Percentiles rank a stretch among this genome's conserved stretches.
phyloP scores from a whole-genome alignment of 53 echinoderm and acorn worm species.

The Holothuria scabra region DNA sequence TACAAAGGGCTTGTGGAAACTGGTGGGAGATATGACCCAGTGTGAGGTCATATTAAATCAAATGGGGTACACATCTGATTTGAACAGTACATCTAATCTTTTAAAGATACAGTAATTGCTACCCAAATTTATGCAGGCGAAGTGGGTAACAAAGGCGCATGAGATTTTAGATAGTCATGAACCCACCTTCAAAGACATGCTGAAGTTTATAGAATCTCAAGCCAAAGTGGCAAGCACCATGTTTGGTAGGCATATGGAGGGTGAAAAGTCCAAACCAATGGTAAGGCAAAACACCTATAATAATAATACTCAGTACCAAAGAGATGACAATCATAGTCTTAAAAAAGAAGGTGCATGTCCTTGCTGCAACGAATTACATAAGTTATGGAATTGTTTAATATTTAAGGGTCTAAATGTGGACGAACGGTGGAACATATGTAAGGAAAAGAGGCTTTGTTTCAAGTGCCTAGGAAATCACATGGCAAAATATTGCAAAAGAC shows the following conservation, averaged over 20 bases:
- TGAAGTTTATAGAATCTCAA: constrained; percentile 13
- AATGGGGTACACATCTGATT: constrained; percentile 42
- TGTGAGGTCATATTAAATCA: constrained; percentile 40
- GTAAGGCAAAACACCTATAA: constrained; percentile 9
- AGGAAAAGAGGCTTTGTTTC: constrained; percentile 2
- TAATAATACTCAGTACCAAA: not conserved
- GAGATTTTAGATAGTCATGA: constrained; percentile 35
- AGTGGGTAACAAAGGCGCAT: constrained; percentile 55
- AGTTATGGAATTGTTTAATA: constrained; percentile 25
- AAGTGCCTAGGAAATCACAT: constrained; percentile 44
- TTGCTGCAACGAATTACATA: constrained; percentile 10
- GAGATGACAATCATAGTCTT: not conserved
- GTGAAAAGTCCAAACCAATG: constrained; percentile 5
- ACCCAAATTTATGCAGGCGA: constrained; percentile 29
- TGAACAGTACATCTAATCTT: constrained; percentile 42
- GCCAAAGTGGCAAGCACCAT: constrained; percentile 37
- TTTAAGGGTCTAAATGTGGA: constrained; percentile 3
- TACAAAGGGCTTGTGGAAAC: constrained; percentile 41
- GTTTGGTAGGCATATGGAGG: constrained; percentile 23
- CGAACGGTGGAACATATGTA: constrained; percentile 18
- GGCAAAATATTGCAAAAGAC: constrained; percentile 39
- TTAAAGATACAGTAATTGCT: constrained; percentile 5
- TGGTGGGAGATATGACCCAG: constrained; percentile 54
- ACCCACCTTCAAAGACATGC: constrained; percentile 38
- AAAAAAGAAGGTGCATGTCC: not conserved